These are phyloP conservation scores for Agonopterix alstromeriana DNA, from an alignment of 2,888 invertebrate genomes.

Conservation along the genomic window DNA sequence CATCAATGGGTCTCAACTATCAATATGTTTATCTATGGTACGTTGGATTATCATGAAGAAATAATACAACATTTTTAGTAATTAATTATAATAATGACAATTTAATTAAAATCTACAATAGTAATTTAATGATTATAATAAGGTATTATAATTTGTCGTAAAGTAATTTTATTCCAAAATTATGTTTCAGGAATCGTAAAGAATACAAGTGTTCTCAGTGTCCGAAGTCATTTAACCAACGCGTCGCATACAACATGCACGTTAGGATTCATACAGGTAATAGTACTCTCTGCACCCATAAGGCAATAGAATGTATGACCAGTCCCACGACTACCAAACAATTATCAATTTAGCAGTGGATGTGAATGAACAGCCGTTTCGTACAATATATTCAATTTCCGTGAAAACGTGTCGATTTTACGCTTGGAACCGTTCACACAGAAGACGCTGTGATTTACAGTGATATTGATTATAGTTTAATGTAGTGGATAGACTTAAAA, in stretches of 20 bases:
- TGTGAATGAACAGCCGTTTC: background rate
- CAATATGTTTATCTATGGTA: too few species aligned
- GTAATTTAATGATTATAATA: too few species aligned
- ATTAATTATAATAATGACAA: too few species aligned
- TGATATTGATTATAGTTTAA: too few species aligned
- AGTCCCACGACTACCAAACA: background rate
- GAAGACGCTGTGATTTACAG: background rate
- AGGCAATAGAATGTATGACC: constrained; percentile 6
- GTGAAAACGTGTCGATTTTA: constrained; percentile 7
- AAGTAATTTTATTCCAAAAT: background rate
- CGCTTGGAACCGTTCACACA: constrained; percentile 1
- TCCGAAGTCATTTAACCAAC: constrained; percentile 90
- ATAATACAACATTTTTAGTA: too few species aligned
- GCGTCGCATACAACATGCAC: constrained; percentile 93
- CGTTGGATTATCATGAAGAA: too few species aligned
- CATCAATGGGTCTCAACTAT: too few species aligned
- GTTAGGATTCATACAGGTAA: constrained; percentile 86
- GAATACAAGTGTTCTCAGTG: constrained; percentile 89
- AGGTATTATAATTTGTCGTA: too few species aligned
- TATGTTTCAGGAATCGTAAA: constrained; percentile 79
- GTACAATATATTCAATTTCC: background rate
- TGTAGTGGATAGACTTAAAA: too few species aligned
- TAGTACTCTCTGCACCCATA: background rate
- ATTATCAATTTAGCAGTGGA: constrained; percentile 5
- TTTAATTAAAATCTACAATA: too few species aligned